Base-by-base conservation (phyloP, 2,888 invertebrate genomes). In the Chrysopilus asiliformis region DNA sequence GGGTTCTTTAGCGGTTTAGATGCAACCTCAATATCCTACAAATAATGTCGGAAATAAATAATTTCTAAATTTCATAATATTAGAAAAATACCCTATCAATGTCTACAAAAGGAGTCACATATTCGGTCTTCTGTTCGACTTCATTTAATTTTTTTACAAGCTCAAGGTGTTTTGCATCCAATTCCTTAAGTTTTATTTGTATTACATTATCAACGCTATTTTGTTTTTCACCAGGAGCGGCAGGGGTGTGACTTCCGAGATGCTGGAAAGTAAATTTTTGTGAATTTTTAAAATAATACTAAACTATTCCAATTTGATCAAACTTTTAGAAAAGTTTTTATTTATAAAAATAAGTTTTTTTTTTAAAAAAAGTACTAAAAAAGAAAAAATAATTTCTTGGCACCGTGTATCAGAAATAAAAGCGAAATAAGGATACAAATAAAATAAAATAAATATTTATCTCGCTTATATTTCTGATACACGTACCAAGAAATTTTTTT, bases 91-190 rank as follows among this genome's bases (percentile, higher is more conserved):
- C 22, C 22, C 10, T 22, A 22, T 22, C 10, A 8, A 22, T 8
- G 10, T 22, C 10, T 8, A 22, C 7, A 22, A 22, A 10, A 8
- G 7, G 7, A 22, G 7, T 10, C 22, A 10, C 7, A 22, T 7
- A 22, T 22, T 22, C 10, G 22, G 22, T 10, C 22, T 22, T 22
- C 22, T 22, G 22, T 22, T 10, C n/a, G n/a, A 10, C 22, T 32
- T 31, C 32, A 8, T 25, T 30, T 2, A 58, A 47, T 43, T 52
- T 53, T 19, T 52, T 43, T 20, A 53, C 30, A 5, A 60, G 42
- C 32, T 49, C 46, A 10, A 47, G 45, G 33, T 58, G 55, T 30
- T 54, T 55, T 4, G 25, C 25, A 36, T 58, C 57, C 27, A 58
- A 53, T 31, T 53, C 52, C 15, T 51, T 46, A 14, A 60, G 43